These are phyloP conservation scores for Eremobia ochroleuca DNA, from an alignment of 2,888 invertebrate genomes.

Conservation along the genomic window DNA sequence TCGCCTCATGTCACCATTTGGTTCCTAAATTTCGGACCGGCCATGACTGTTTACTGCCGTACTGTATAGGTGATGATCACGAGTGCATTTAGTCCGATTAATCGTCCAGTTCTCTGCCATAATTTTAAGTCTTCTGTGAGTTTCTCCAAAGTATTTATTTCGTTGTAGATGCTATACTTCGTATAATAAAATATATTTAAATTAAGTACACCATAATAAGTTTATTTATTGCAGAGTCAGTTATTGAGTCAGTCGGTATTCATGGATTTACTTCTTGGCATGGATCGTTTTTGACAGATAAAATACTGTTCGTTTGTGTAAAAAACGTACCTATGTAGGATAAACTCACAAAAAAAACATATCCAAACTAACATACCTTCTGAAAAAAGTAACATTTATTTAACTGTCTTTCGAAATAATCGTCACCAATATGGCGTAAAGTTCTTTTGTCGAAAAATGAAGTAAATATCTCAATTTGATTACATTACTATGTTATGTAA, in stretches of 20 bases:
- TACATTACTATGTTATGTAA: too few relatives aligned
- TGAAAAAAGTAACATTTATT: slow-evolving; percentile 37
- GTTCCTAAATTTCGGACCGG: too few relatives aligned
- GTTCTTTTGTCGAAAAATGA: slow-evolving; percentile 33
- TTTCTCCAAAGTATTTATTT: slow-evolving; percentile 41
- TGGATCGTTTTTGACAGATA: background rate
- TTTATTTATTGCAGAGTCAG: background rate
- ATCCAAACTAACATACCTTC: slow-evolving; percentile 35
- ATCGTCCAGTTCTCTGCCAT: slow-evolving; percentile 10
- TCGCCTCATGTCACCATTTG: too few relatives aligned
- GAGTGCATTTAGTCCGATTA: background rate
- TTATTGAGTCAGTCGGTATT: slow-evolving; percentile 1
- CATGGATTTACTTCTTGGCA: background rate
- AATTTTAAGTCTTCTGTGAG: slow-evolving; percentile 42
- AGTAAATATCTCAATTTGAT: slow-evolving; percentile 36
- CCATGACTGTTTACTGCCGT: too few relatives aligned
- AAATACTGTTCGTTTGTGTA: slow-evolving; percentile 22
- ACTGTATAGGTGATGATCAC: background rate
- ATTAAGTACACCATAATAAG: slow-evolving; percentile 57
- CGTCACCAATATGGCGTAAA: slow-evolving; percentile 58
- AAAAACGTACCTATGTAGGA: slow-evolving; percentile 6
- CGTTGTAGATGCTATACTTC: slow-evolving; percentile 29
- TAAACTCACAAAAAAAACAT: slow-evolving; percentile 55
- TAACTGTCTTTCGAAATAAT: slow-evolving; percentile 44
- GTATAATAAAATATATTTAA: slow-evolving; percentile 21